These are phyloP conservation scores for Andrena bicolor DNA, from an alignment of 2,888 invertebrate species.

Conservation along the genomic window DNA sequence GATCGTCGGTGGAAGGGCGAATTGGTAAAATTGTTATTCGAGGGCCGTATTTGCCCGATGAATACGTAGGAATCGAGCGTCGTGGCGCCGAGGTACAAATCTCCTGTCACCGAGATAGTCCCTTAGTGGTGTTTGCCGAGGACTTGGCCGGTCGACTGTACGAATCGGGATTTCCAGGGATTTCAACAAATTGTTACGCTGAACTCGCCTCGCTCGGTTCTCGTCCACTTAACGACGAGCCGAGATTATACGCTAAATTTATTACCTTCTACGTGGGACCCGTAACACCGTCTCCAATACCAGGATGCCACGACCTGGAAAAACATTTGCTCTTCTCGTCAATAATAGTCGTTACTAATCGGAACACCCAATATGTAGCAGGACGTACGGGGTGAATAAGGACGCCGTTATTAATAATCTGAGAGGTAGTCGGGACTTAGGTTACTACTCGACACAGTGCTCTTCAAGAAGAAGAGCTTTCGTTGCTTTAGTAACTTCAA, in stretches of 20 bases:
- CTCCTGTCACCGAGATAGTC: slow-evolving; percentile 72
- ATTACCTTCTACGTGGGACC: slow-evolving; percentile 26
- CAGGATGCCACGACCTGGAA: too few relatives aligned
- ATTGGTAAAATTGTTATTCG: slow-evolving; percentile 49
- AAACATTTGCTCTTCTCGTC: not conserved
- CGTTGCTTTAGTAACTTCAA: too few relatives aligned
- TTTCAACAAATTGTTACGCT: slow-evolving; percentile 72
- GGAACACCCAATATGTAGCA: too few relatives aligned
- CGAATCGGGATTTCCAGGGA: slow-evolving; percentile 72
- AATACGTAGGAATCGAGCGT: slow-evolving; percentile 49
- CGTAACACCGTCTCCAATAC: too few relatives aligned
- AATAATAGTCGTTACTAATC: not conserved
- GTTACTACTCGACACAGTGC: too few relatives aligned
- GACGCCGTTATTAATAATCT: too few relatives aligned
- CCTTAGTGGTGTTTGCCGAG: slow-evolving; percentile 73
- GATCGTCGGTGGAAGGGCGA: slow-evolving; percentile 4
- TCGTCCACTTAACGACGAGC: slow-evolving; percentile 60
- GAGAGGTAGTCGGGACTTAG: too few relatives aligned
- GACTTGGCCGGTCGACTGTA: slow-evolving; percentile 66
- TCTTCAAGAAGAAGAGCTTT: too few relatives aligned
- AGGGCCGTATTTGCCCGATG: slow-evolving; percentile 40
- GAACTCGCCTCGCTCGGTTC: slow-evolving; percentile 54
- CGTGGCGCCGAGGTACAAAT: slow-evolving; percentile 64
- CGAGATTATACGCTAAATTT: slow-evolving; percentile 60
- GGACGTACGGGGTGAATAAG: too few relatives aligned